Conservation (phyloP, 1,140 invertebrate genomes). For the Bombus pyrosoma region DNA sequence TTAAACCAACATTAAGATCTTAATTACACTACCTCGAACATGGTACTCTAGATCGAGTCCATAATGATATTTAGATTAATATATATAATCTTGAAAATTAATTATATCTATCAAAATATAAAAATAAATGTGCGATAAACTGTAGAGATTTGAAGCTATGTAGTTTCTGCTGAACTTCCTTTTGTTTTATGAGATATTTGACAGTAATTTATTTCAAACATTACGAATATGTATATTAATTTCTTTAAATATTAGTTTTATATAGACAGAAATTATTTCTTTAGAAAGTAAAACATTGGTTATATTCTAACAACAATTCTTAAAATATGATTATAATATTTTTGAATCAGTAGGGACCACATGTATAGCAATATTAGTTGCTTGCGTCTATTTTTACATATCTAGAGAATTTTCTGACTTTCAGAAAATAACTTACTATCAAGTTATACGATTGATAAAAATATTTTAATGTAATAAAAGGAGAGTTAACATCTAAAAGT, state of each 20-base stretch:
- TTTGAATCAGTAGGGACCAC: constrained; percentile 48
- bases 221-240: background rate
- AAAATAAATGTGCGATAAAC: constrained; percentile 17
- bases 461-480: background rate
- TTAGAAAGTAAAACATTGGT: background rate
- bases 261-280: background rate
- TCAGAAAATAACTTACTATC: background rate
- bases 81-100: background rate
- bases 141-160: constrained; percentile 10
- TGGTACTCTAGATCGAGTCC: constrained; percentile 25
- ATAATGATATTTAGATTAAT: constrained; percentile 32
- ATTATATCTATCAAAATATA: background rate
- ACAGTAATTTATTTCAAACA: background rate
- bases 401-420: background rate
- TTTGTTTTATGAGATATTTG: background rate
- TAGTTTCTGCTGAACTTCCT: background rate
- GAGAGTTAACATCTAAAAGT: background rate
- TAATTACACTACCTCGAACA: constrained; percentile 49
- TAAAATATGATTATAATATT: constrained; percentile 29
- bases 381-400: constrained; percentile 40
- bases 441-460: background rate
- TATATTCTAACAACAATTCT: background rate
- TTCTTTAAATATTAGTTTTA: background rate
- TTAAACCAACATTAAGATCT: constrained; percentile 7
- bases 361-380: constrained; percentile 4